Percentiles rank a stretch among this genome's conserved stretches.
Conservation (phyloP, 2,888 invertebrate genomes). For the Microdon myrmicae region DNA sequence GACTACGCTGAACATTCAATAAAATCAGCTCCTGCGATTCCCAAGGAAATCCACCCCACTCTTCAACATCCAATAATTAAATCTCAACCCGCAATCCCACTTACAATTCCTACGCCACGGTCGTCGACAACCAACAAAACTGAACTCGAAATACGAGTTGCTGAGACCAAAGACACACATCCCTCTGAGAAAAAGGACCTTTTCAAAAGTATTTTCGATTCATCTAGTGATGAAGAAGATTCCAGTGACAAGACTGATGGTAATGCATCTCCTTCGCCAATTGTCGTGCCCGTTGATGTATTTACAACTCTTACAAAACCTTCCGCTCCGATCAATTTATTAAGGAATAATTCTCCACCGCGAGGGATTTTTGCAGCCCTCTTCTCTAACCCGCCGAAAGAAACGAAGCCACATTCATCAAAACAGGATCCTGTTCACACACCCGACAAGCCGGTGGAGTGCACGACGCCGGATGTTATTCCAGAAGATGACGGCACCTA, state of each 20-base stretch:
- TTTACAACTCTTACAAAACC: slow-evolving; percentile 58
- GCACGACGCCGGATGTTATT: slow-evolving; percentile 6
- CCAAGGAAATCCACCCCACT: too few relatives aligned
- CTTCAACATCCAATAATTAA: too few relatives aligned
- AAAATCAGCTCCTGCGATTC: too few relatives aligned
- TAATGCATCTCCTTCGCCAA: slow-evolving; percentile 10
- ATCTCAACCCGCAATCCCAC: slow-evolving; percentile 17
- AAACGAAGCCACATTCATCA: too few relatives aligned
- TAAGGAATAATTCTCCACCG: slow-evolving; percentile 76
- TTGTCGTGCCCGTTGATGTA: slow-evolving; percentile 55
- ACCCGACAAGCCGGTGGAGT: too few relatives aligned
- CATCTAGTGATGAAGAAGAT: slow-evolving; percentile 78
- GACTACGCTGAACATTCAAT: too few relatives aligned
- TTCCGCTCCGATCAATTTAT: slow-evolving; percentile 69
- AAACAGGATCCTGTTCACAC: too few relatives aligned
- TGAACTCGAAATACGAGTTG: slow-evolving; percentile 61
- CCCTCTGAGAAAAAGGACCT: slow-evolving; percentile 77
- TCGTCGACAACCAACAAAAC: slow-evolving; percentile 54
- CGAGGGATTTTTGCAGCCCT: slow-evolving; percentile 73
- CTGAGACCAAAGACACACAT: slow-evolving; percentile 61
- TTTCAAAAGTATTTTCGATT: slow-evolving; percentile 89
- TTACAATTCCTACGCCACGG: neutral
- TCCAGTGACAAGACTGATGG: slow-evolving; percentile 63
- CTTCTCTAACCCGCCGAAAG: slow-evolving; percentile 55
- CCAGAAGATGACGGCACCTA: slow-evolving; percentile 52